Percentiles rank a stretch among this genome's conserved stretches.
Evolutionary conservation across 53 echinoderm and acorn worm genomes (phyloP).

Genomic region (Echinarachnius parma): DNA sequence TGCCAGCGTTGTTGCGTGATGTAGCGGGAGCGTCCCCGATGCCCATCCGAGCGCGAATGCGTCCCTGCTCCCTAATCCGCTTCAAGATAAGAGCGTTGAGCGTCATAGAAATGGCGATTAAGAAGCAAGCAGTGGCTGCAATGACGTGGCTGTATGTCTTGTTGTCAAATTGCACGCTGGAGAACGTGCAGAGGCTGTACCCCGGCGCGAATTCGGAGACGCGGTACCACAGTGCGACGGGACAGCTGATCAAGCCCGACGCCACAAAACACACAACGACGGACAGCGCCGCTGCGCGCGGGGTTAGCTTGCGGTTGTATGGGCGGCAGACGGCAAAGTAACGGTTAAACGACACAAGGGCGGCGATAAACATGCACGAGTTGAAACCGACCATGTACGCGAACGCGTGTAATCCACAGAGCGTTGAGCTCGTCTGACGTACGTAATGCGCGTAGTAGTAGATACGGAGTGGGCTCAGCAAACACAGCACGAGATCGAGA

Average conservation of each 20-base stretch:
- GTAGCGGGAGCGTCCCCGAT: too few species aligned
- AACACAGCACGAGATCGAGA: not conserved
- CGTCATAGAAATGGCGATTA: not conserved
- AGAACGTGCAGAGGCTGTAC: not conserved
- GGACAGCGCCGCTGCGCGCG: not conserved
- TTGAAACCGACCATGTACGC: not conserved
- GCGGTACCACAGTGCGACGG: not conserved
- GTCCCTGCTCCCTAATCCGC: not conserved
- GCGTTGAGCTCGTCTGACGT: not conserved
- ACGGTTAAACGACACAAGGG: slow-evolving; percentile 4
- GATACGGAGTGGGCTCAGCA: not conserved
- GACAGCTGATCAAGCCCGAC: not conserved
- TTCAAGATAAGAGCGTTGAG: not conserved
- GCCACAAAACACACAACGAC: not conserved
- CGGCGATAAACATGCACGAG: slow-evolving; percentile 1
- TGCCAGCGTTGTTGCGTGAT: too few species aligned
- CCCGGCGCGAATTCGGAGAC: not conserved
- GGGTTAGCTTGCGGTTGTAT: not conserved
- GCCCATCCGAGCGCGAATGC: not conserved
- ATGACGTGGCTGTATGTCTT: not conserved
- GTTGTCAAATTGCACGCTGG: not conserved
- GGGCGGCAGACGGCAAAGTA: slow-evolving; percentile 17
- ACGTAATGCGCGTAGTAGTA: not conserved
- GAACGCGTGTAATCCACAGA: not conserved
- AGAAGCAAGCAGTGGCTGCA: not conserved